Evolutionary conservation across 2,888 invertebrate species (phyloP), one percentile per base, ranked within the genome.

Genomic region (Mechanitis messenoides): DNA sequence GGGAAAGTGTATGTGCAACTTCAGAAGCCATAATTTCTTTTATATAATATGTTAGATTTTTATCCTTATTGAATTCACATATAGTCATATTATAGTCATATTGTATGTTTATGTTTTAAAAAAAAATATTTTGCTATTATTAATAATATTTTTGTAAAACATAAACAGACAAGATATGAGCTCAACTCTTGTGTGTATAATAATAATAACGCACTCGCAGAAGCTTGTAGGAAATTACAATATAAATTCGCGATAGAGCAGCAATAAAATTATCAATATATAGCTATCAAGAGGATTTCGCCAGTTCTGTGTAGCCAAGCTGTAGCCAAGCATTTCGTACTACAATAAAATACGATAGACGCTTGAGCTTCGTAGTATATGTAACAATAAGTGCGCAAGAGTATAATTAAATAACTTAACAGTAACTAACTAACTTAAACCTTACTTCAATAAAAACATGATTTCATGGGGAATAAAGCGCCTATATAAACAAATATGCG

Each of bases 281-380:
- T 35, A 65, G 60, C 58, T 63, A 65, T 68, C 67, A 62, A 38
- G 58, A 63, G 59, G 47, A 63, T 69, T 72, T 69, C 68, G 61
- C 63, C 66, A 68, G 62, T 47, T 57, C 63, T 55, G 65, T 60
- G 55, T 75, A 76, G 68, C 74, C 72, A 71, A 75, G 72, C 74
- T 60, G 55, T 75, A 76, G 68, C 74, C 72, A 71, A 75, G 72
- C 74, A 74, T 73, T 71, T 72, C 73, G 66, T 64, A 70, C 68
- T 60, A 77, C 73, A 74, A 74, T 75, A 73, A 76, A 76, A 68
- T 61, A 69, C 71, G 71, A 62, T 72, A 58, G 57, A 64, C 50
- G 46, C 56, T 20, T 28, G 35, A 65, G 64, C 71, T 66, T 66
- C 71, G 72, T 74, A 75, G 74, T 69, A 65, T 65, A 72, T 71